Evolutionary conservation across 2,888 invertebrate genomes (phyloP), one percentile per base, ranked within the genome.

Genomic region (Megalurothrips usitatus): DNA sequence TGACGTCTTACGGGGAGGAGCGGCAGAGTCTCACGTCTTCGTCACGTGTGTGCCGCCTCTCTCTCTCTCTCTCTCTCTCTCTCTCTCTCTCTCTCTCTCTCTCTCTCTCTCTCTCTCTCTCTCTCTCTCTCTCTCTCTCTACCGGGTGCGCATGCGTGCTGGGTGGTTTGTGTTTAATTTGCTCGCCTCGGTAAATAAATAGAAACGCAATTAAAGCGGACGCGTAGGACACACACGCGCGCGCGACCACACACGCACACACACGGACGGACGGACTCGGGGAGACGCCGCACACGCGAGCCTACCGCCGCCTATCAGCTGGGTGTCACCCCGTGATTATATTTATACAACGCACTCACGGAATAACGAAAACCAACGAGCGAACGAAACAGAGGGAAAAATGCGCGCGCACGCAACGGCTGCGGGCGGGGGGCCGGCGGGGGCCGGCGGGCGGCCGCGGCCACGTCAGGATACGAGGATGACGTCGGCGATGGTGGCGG

Each of bases 171-270:
- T 75, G 68, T 75, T 75, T 75, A 75, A 75, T 75, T 75, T 26
- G 68, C 68, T 75, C 68, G 68, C 68, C 68, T 75, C 68, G 68
- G 68, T 75, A 75, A 75, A 75, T 75, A 75, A 75, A 75, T 75
- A 75, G 68, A 75, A 75, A 26, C 68, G 68, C 68, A 75, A 75
- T 75, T 75, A 75, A 26, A 75, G 68, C 68, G 26, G 68, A 75
- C 68, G 68, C 68, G 68, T 75, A 75, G 23, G 68, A 75, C 68
- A 75, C 68, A 75, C 23, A 26, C 68, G 26, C 68, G 26, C 68
- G 23, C 26, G 8, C 68, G 9, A 2, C 2, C 34, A 43, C 34
- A 75, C 68, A 75, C 68, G 26, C 23, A 26, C 68, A 75, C 68
- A 26, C 68, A 75, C 26, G n/a, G n/a, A n/a, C n/a, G n/a, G n/a